These are phyloP conservation scores for Cataglyphis albicans DNA, from an alignment of 2,888 invertebrate genomes.

Conservation along the genomic window DNA sequence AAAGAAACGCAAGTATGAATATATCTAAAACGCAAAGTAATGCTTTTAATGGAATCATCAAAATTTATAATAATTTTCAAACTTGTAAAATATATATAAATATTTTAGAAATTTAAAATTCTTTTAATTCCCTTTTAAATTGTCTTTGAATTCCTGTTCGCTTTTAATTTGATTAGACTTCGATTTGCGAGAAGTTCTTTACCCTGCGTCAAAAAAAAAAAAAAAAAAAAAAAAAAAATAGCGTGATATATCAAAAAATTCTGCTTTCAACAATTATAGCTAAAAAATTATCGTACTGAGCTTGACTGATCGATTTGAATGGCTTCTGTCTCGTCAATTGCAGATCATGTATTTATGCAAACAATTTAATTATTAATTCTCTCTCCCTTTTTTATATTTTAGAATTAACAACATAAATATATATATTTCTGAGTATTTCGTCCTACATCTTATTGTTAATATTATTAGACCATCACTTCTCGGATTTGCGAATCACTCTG, in stretches of 20 bases:
- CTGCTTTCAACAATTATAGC: background rate
- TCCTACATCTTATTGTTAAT: background rate
- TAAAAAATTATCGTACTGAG: background rate
- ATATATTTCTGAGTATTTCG: conserved; percentile 33
- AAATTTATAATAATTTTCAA: background rate
- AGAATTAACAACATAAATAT: background rate
- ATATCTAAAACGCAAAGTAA: conserved; percentile 1
- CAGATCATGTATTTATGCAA: background rate
- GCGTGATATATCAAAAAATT: background rate
- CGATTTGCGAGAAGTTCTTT: background rate
- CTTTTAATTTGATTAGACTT: conserved; percentile 27
- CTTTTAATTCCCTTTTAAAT: background rate
- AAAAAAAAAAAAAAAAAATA: background rate
- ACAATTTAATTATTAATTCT: background rate
- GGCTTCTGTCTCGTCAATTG: too few species aligned
- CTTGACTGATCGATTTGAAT: background rate
- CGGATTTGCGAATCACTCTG: background rate
- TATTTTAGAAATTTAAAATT: background rate
- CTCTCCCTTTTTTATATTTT: background rate
- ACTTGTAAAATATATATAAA: background rate
- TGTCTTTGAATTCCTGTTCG: background rate
- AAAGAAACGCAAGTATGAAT: background rate
- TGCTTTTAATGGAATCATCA: background rate
- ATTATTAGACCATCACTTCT: background rate
- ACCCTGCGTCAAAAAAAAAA: background rate